These are phyloP conservation scores for Oophaga sylvatica DNA, from an alignment of 2,797 vertebrate species.

Conservation along the genomic window DNA sequence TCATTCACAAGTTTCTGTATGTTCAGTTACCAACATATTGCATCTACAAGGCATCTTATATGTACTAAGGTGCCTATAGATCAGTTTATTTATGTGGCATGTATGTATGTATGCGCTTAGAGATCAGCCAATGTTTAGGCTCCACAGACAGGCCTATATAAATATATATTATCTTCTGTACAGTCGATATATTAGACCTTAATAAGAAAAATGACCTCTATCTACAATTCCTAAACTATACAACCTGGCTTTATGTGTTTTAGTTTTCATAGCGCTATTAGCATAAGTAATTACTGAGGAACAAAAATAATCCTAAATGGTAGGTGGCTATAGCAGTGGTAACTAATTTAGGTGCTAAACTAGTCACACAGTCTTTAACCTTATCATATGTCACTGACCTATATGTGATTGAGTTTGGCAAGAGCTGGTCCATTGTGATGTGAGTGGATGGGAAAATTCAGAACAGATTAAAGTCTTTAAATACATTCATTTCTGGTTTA, in stretches of 20 bases:
- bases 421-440: neutral
- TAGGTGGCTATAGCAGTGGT: neutral
- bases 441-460: neutral
- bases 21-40: neutral
- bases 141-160: neutral
- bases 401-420: neutral
- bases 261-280: neutral
- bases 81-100: neutral
- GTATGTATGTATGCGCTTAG: neutral
- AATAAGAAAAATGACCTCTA: too few species aligned
- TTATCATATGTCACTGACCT: neutral
- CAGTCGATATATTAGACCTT: neutral
- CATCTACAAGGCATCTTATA: neutral
- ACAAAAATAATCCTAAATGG: neutral
- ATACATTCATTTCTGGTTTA: constrained; percentile 5
- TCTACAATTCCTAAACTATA: neutral
- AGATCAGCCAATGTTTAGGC: too few species aligned
- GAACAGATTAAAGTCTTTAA: constrained; percentile 2
- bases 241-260: neutral
- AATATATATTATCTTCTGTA: neutral
- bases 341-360: neutral
- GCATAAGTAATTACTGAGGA: neutral
- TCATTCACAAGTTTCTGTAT: neutral
- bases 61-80: neutral
- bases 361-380: neutral